Evolutionary conservation across 2,888 invertebrate genomes (phyloP).

Genomic region (Strigamia maritima): DNA sequence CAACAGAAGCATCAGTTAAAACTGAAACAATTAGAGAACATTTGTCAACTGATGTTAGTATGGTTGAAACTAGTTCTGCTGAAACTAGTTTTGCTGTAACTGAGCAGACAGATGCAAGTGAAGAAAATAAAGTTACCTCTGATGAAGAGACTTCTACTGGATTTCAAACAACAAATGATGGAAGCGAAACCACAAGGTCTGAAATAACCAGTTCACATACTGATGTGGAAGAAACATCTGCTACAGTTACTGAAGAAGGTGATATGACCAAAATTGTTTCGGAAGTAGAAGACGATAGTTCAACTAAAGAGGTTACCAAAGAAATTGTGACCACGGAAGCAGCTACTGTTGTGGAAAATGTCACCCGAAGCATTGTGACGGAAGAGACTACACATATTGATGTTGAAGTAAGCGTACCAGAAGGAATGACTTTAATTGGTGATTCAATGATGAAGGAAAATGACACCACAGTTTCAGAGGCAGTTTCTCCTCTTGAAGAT

Average conservation of each 20-base stretch:
- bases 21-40: not conserved
- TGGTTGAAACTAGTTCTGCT: not conserved
- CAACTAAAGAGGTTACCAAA: constrained; percentile 34
- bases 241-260: not conserved
- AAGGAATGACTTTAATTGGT: constrained; percentile 3
- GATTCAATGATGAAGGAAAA: constrained; percentile 13
- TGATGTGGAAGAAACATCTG: constrained; percentile 43
- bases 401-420: not conserved
- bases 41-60: not conserved
- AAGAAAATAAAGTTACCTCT: not conserved
- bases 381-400: not conserved
- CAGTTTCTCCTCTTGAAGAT: not conserved
- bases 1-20: not conserved
- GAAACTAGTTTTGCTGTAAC: constrained; percentile 12
- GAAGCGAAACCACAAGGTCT: not conserved
- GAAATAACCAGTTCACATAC: constrained; percentile 33
- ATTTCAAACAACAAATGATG: not conserved
- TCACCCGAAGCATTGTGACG: constrained; percentile 12
- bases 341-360: constrained; percentile 24
- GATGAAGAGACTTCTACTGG: not conserved
- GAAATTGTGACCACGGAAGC: constrained; percentile 41
- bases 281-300: constrained; percentile 39
- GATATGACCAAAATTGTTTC: not conserved
- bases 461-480: constrained; percentile 1
- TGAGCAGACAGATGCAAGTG: not conserved